A percentile compares a stretch with the other conserved stretches of the same genome.
These are phyloP conservation scores for Umimayanthus chanpuru DNA, from an alignment of 92 coral and sea anemone genomes.

Conservation along the genomic window DNA sequence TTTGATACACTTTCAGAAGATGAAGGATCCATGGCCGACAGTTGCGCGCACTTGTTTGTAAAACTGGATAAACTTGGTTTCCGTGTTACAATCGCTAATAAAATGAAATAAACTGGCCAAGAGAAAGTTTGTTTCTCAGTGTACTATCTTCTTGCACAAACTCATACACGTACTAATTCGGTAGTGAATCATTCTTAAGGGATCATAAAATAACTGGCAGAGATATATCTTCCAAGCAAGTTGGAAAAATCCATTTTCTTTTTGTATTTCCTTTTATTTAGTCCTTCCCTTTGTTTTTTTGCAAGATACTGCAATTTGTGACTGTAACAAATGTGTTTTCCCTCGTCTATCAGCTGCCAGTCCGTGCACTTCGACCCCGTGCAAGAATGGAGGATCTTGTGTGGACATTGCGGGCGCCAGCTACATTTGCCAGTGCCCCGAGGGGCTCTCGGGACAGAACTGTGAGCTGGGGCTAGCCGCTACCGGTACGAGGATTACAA, in stretches of 20 bases:
- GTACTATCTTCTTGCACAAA: neutral
- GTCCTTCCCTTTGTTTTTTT: neutral
- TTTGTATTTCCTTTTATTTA: neutral
- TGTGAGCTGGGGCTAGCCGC: constrained; percentile 55
- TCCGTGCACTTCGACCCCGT: constrained; percentile 72
- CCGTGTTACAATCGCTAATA: neutral
- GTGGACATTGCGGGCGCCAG: constrained; percentile 1
- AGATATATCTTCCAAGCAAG: no score
- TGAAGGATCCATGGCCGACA: neutral
- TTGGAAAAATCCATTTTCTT: neutral
- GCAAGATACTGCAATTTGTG: neutral
- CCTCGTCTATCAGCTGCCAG: constrained; percentile 37
- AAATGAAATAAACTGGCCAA: neutral
- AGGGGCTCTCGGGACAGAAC: constrained; percentile 68
- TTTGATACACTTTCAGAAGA: neutral
- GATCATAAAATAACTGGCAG: no score
- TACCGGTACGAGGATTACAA: neutral
- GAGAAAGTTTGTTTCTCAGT: neutral
- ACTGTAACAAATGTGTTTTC: neutral
- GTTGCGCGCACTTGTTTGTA: neutral
- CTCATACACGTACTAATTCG: neutral
- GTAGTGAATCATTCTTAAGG: neutral
- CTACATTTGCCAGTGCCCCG: constrained; percentile 63
- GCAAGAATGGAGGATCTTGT: constrained; percentile 91
- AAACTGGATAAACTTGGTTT: no score